A percentile compares a stretch with the other conserved stretches of the same genome.
phyloP scores from a whole-genome alignment of 1,140 invertebrate species.

The Drosophila sturtevanti region DNA sequence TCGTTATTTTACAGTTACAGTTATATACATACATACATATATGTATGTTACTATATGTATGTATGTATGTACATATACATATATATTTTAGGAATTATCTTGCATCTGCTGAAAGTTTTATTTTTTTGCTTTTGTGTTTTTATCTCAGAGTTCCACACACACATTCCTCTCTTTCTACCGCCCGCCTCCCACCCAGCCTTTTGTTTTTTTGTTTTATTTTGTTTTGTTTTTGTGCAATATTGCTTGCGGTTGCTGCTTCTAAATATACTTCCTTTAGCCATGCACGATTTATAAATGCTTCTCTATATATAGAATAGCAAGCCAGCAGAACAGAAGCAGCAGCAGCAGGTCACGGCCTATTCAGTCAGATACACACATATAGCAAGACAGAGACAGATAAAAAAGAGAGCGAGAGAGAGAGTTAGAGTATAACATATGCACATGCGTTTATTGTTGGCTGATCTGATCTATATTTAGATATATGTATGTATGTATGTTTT shows the following conservation, averaged over 20 bases:
- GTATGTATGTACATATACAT: too few species aligned
- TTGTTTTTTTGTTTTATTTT: slow-evolving; percentile 22
- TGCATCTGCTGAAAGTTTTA: neutral
- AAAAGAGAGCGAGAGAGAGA: neutral
- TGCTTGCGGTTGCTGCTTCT: slow-evolving; percentile 65
- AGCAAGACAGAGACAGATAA: neutral
- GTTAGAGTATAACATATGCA: slow-evolving; percentile 19
- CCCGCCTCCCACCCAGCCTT: neutral
- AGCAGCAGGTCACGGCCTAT: slow-evolving; percentile 80
- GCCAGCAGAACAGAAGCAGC: slow-evolving; percentile 44
- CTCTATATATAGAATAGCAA: slow-evolving; percentile 79
- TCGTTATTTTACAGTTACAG: too few species aligned
- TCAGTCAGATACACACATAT: slow-evolving; percentile 53
- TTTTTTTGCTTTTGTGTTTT: neutral
- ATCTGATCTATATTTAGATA: slow-evolving; percentile 66
- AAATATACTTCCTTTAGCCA: slow-evolving; percentile 79
- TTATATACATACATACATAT: too few species aligned
- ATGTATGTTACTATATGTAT: too few species aligned
- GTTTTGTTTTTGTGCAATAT: slow-evolving; percentile 34
- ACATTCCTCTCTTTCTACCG: too few species aligned
- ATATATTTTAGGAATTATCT: too few species aligned
- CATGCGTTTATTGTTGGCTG: slow-evolving; percentile 55
- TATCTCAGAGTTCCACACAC: neutral
- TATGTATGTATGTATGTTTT: too few species aligned
- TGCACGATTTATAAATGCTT: slow-evolving; percentile 81